These are phyloP conservation scores for Trichogramma evanescens DNA, from an alignment of 2,888 invertebrate species.

Conservation along the genomic window DNA sequence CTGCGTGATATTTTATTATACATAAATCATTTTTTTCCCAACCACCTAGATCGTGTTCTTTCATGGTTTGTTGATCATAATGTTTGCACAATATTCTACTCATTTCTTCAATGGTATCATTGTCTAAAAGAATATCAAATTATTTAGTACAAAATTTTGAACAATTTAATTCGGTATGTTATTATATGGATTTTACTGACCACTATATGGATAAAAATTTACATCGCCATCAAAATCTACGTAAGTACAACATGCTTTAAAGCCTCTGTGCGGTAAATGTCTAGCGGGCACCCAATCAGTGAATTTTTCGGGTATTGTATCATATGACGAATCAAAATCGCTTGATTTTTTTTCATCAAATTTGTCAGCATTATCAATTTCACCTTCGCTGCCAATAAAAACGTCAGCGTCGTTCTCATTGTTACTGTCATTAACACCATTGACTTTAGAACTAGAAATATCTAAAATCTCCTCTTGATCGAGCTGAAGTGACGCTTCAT, in stretches of 20 bases:
- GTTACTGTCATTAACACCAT: not conserved
- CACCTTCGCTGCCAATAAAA: not conserved
- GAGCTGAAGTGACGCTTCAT: no score
- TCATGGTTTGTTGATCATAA: slow-evolving; percentile 48
- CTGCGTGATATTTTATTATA: slow-evolving; percentile 59
- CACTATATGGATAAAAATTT: slow-evolving; percentile 43
- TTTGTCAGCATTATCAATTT: not conserved
- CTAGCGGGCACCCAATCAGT: slow-evolving; percentile 58
- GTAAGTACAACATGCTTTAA: slow-evolving; percentile 58
- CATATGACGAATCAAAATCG: not conserved
- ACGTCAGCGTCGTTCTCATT: slow-evolving; percentile 17
- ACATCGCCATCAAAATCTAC: slow-evolving; percentile 52
- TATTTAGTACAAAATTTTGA: not conserved
- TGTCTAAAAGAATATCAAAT: slow-evolving; percentile 25
- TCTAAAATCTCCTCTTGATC: no score
- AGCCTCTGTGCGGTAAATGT: slow-evolving; percentile 50
- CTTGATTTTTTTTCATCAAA: not conserved
- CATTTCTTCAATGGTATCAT: slow-evolving; percentile 47
- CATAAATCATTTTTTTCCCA: slow-evolving; percentile 64
- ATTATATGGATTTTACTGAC: no score
- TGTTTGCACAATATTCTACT: slow-evolving; percentile 49
- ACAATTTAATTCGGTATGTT: no score
- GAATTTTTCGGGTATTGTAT: slow-evolving; percentile 25
- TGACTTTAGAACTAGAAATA: no score
- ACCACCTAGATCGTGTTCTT: slow-evolving; percentile 46